Base-by-base conservation (phyloP, 1,140 invertebrate species). In the Drosophila malerkotliana region DNA sequence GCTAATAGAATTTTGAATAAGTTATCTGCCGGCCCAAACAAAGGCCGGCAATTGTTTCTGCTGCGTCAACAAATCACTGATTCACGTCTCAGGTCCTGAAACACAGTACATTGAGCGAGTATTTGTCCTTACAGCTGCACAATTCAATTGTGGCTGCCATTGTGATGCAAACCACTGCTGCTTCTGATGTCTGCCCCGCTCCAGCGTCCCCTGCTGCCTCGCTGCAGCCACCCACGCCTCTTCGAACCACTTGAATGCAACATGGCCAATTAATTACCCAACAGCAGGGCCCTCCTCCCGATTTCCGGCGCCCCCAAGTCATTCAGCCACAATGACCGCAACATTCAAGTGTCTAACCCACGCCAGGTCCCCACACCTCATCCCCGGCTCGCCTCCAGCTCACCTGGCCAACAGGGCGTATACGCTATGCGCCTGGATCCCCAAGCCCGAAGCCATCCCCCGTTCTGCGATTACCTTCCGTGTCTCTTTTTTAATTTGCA, bases 251-350 rank as follows among this genome's bases (percentile, higher is more conserved):
- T 88, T 75, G 73, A 88, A 79, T 87, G 82, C 82, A 87, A 87
- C 82, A 88, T 82, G 82, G 83, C 83, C 83, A 87, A 87, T 87
- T 87, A 87, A 87, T 87, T 87, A 87, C 82, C 59, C 82, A 87
- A 87, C 75, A 88, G 74, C 77, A 79, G 53, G 77, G 64, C 64
- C 44, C 62, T 67, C 41, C 41, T 7, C 10, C 60, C 14, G 24
- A 26, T 44, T n/a, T 32, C 53, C 30, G 15, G 32, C 10, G 9
- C 32, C 53, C 45, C 15, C 53, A 14, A 26, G 28, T 15, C n/a
- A 44, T 8, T 21, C 44, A n/a, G 28, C 63, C 74, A 48, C 58
- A 76, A 21, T 84, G 81, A 85, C 81, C 81, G 71, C 81, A 84
- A 74, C 81, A 81, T 77, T 80, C 58, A 81, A 85, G 81, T 64